Evolutionary conservation across 2,888 invertebrate species (phyloP).

Genomic region (Drosophila glabriapex): DNA sequence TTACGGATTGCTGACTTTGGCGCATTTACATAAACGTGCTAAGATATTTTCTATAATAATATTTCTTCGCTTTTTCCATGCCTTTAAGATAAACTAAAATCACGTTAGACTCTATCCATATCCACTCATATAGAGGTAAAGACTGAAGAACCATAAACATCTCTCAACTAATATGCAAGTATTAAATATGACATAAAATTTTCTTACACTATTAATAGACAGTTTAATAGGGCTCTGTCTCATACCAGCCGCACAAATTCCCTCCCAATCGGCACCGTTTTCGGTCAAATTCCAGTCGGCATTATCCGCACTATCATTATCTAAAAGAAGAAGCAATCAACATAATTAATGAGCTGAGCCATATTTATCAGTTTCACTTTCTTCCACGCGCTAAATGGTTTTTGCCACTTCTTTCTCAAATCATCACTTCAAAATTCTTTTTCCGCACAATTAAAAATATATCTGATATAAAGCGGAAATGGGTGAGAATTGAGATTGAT

Average conservation of each 20-base stretch:
- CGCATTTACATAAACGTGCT: neutral
- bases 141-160: no score
- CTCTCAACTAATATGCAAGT: neutral
- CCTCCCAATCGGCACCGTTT: constrained; percentile 58
- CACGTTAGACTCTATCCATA: neutral
- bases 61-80: neutral
- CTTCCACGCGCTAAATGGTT: neutral
- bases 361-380: constrained; percentile 11
- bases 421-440: neutral
- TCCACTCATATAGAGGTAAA: neutral
- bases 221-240: constrained; percentile 71
- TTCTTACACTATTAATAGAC: constrained; percentile 64
- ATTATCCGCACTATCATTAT: constrained; percentile 6
- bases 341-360: neutral
- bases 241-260: constrained; percentile 52
- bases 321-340: constrained; percentile 17
- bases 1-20: neutral
- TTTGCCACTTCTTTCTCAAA: neutral
- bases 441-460: neutral
- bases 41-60: neutral
- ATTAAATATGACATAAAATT: neutral
- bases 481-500: neutral
- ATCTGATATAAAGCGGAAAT: neutral
- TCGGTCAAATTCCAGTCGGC: constrained; percentile 52
- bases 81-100: neutral